Conservation (phyloP, 2,888 invertebrate species). For the Alloplasta piceator region DNA sequence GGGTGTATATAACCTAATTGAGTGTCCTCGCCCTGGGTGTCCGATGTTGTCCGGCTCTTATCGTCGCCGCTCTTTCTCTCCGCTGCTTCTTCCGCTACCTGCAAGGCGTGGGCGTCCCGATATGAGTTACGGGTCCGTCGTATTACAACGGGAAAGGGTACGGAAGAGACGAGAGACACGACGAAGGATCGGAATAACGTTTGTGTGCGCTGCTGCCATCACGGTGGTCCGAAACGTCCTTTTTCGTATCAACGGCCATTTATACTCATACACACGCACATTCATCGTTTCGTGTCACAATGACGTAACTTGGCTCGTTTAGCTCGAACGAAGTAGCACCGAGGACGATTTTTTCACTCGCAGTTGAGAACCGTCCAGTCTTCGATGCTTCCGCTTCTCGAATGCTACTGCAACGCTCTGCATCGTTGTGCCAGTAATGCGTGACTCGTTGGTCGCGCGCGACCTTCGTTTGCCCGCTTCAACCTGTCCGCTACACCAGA, state of each 20-base stretch:
- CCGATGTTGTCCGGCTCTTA: slow-evolving; percentile 81
- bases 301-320: slow-evolving; percentile 1
- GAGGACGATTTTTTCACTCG: neutral
- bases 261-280: slow-evolving; percentile 66
- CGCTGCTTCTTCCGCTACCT: slow-evolving; percentile 74
- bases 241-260: slow-evolving; percentile 69
- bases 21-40: slow-evolving; percentile 83
- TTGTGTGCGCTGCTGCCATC: slow-evolving; percentile 39
- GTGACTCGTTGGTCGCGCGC: slow-evolving; percentile 24
- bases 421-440: neutral
- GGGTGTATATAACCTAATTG: slow-evolving; percentile 78
- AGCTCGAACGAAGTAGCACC: neutral
- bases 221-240: slow-evolving; percentile 56
- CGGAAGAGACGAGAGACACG: slow-evolving; percentile 63
- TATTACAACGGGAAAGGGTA: slow-evolving; percentile 79
- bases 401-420: slow-evolving; percentile 33
- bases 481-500: slow-evolving; percentile 54
- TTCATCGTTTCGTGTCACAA: neutral
- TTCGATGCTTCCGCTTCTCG: slow-evolving; percentile 35
- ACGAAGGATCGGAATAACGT: neutral
- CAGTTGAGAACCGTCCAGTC: neutral
- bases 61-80: slow-evolving; percentile 76
- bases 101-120: slow-evolving; percentile 81
- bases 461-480: slow-evolving; percentile 56
- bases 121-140: slow-evolving; percentile 83